phyloP scores from a whole-genome alignment of 2,797 vertebrate genomes.

The Peromyscus melanophrys region DNA sequence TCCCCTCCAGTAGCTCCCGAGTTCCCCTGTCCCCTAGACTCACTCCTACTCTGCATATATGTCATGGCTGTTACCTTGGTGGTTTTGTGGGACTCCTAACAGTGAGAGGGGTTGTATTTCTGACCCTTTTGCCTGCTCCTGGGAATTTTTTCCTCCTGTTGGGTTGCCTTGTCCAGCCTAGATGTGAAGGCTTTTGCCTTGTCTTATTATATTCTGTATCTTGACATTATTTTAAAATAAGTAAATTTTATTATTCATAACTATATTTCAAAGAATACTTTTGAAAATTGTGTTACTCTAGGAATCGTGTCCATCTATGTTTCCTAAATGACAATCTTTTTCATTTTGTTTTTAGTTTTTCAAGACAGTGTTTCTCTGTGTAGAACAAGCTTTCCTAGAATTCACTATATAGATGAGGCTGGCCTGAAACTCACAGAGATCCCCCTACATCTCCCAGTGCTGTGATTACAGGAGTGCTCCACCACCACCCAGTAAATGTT shows the following conservation, averaged over 20 bases:
- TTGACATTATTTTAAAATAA: background rate
- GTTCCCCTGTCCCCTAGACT: too few species aligned
- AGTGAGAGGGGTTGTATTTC: too few species aligned
- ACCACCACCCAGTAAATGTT: background rate
- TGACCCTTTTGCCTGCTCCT: too few species aligned
- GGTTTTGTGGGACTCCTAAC: too few species aligned
- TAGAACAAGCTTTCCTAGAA: background rate
- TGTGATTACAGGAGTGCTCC: background rate
- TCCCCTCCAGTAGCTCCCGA: too few species aligned
- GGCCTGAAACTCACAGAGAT: background rate
- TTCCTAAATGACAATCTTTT: background rate
- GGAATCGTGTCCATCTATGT: background rate
- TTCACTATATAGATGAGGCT: background rate
- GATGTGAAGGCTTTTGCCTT: too few species aligned
- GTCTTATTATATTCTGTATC: background rate
- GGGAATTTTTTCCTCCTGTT: too few species aligned
- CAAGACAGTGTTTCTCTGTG: background rate
- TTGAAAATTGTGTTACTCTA: background rate
- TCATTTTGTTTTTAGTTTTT: background rate
- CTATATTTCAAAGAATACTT: background rate
- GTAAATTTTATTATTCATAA: background rate
- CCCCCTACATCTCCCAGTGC: background rate
- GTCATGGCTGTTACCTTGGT: too few species aligned
- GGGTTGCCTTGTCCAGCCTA: too few species aligned
- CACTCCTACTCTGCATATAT: too few species aligned